Conservation (phyloP, 2,888 invertebrate species). For the Orthonevra nobilis region DNA sequence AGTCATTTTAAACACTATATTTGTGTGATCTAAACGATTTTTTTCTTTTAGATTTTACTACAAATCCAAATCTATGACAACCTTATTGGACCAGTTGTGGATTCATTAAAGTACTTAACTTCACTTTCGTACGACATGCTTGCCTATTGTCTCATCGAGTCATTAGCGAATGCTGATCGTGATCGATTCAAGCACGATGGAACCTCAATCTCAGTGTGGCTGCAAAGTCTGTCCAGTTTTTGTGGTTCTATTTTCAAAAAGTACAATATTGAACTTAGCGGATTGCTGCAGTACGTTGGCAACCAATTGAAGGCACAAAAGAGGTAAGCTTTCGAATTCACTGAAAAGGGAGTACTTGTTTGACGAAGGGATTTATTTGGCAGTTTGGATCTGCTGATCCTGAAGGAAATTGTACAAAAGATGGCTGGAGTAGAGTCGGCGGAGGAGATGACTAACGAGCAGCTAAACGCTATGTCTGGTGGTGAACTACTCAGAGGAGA, state of each 20-base stretch:
- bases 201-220: constrained; percentile 95
- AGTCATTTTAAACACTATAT: not conserved
- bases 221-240: constrained; percentile 96
- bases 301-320: constrained; percentile 98
- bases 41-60: constrained; percentile 82
- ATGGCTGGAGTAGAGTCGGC: constrained; percentile 99
- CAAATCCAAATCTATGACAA: constrained; percentile 97
- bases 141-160: constrained; percentile 96
- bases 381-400: constrained; percentile 93
- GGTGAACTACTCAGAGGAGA: constrained; percentile 97
- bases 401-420: constrained; percentile 98
- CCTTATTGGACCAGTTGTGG: constrained; percentile 97
- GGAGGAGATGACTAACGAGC: constrained; percentile 97
- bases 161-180: constrained; percentile 89
- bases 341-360: not conserved
- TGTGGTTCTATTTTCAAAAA: constrained; percentile 98
- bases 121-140: constrained; percentile 97
- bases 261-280: constrained; percentile 97
- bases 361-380: too few species aligned
- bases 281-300: constrained; percentile 96
- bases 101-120: constrained; percentile 97
- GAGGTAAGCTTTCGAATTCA: constrained; percentile 89
- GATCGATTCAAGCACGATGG: constrained; percentile 92
- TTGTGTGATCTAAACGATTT: constrained; percentile 4
- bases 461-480: constrained; percentile 97